Evolutionary conservation across 2,113 vertebrate genomes (phyloP).

Genomic region (Oplegnathus fasciatus): DNA sequence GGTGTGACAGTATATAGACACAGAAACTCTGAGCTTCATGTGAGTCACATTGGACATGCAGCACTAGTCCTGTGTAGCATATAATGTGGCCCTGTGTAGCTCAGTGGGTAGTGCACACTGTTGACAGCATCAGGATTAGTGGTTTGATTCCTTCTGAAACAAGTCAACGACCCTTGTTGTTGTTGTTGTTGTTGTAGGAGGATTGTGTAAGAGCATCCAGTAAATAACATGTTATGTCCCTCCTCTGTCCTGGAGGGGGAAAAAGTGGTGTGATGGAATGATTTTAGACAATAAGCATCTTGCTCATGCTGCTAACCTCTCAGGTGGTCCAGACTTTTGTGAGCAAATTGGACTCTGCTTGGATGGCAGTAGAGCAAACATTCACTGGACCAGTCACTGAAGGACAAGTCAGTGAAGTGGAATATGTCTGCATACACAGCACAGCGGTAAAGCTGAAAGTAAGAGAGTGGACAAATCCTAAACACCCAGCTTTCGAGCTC

Average conservation of each 20-base stretch:
- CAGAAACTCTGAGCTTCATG: constrained; percentile 7
- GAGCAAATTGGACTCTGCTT: constrained; percentile 15
- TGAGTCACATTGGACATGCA: constrained; percentile 11
- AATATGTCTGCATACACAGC: constrained; percentile 25
- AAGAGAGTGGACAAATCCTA: constrained; percentile 16
- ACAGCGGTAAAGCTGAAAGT: constrained; percentile 28
- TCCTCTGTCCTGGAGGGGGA: constrained; percentile 1
- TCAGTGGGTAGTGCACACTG: not conserved
- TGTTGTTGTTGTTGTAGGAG: no score
- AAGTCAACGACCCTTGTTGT: not conserved
- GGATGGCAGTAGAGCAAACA: constrained; percentile 5
- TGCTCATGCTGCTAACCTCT: constrained; percentile 11
- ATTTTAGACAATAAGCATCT: constrained; percentile 14
- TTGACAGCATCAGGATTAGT: not conserved
- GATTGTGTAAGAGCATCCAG: constrained; percentile 9
- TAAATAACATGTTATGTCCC: not conserved
- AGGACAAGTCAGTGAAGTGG: constrained; percentile 29
- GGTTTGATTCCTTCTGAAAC: constrained; percentile 10
- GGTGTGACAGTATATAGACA: not conserved
- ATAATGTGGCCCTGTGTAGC: constrained; percentile 2
- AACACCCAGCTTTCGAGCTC: constrained; percentile 37
- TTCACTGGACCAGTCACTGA: constrained; percentile 11
- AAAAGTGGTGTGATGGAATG: constrained; percentile 13
- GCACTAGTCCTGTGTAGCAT: not conserved
- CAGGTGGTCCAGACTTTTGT: constrained; percentile 23